A percentile compares a stretch with the other conserved stretches of the same genome.
phyloP scores from a whole-genome alignment of 2,888 invertebrate genomes.

The Ashinkailepas kermadecensis region DNA sequence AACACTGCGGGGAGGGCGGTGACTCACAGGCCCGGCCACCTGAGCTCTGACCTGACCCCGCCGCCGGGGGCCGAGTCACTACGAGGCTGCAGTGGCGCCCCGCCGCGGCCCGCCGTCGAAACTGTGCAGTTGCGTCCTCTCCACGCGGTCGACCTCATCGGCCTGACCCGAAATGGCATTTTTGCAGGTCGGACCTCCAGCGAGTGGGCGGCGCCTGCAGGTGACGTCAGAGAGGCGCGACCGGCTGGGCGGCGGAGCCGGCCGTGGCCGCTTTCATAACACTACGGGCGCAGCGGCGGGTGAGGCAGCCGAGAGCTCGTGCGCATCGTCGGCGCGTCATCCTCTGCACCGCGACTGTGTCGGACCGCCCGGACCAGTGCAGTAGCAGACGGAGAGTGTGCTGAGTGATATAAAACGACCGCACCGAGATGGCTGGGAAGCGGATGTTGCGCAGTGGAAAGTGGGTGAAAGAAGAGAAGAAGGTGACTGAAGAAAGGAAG shows the following conservation, averaged over 20 bases:
- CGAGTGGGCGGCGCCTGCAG: background rate
- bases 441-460: background rate
- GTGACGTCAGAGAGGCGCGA: conserved; percentile 6
- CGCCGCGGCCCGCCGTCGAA: background rate
- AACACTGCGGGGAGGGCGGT: too few species aligned
- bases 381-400: background rate
- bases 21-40: background rate
- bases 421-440: background rate
- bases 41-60: background rate
- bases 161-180: background rate
- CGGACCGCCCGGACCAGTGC: background rate
- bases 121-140: background rate
- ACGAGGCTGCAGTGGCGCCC: background rate
- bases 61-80: background rate
- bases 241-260: background rate
- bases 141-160: background rate
- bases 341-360: background rate
- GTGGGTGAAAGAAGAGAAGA: conserved; percentile 9
- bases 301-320: background rate
- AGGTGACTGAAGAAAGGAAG: background rate
- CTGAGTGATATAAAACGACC: too few species aligned
- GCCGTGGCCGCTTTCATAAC: conserved; percentile 8
- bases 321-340: background rate
- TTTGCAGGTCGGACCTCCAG: conserved; percentile 14
- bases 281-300: background rate